phyloP scores from a whole-genome alignment of 2,888 invertebrate species.

The Eledona agricola region DNA sequence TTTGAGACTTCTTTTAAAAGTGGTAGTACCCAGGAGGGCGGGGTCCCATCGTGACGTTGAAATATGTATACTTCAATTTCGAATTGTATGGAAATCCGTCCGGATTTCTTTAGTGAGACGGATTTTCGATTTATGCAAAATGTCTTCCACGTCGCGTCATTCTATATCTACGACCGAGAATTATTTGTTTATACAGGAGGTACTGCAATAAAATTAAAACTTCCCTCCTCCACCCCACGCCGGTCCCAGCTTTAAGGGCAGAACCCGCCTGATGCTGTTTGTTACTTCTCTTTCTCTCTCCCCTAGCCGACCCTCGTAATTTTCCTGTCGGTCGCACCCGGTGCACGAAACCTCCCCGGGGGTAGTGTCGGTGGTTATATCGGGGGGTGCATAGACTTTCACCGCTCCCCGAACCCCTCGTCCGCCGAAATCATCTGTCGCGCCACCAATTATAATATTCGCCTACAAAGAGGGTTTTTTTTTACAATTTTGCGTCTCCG shows the following conservation, averaged over 20 bases:
- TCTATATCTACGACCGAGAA: not conserved
- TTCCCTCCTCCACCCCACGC: conserved; percentile 13
- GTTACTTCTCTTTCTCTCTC: conserved; percentile 9
- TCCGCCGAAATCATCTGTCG: conserved; percentile 51
- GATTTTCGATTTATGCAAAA: conserved; percentile 3
- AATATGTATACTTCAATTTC: conserved; percentile 28
- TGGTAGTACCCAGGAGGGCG: conserved; percentile 36
- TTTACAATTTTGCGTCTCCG: not conserved
- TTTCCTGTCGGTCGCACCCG: conserved; percentile 61
- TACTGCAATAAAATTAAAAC: conserved; percentile 29
- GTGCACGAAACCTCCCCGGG: conserved; percentile 45
- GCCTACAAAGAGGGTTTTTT: conserved; percentile 10
- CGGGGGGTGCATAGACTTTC: conserved; percentile 29
- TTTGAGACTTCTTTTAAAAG: conserved; percentile 29
- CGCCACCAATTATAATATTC: conserved; percentile 44
- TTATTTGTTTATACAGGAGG: conserved; percentile 25
- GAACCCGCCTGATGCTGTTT: conserved; percentile 11
- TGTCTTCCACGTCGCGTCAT: not conserved
- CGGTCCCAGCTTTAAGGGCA: conserved; percentile 2
- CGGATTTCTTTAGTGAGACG: conserved; percentile 31
- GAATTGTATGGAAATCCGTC: conserved; percentile 42
- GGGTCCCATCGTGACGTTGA: conserved; percentile 35
- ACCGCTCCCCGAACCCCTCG: conserved; percentile 6
- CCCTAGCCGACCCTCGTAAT: conserved; percentile 42
- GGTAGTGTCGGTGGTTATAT: conserved; percentile 35